These are phyloP conservation scores for Cydia splendana DNA, from an alignment of 1,140 invertebrate genomes.

Conservation along the genomic window DNA sequence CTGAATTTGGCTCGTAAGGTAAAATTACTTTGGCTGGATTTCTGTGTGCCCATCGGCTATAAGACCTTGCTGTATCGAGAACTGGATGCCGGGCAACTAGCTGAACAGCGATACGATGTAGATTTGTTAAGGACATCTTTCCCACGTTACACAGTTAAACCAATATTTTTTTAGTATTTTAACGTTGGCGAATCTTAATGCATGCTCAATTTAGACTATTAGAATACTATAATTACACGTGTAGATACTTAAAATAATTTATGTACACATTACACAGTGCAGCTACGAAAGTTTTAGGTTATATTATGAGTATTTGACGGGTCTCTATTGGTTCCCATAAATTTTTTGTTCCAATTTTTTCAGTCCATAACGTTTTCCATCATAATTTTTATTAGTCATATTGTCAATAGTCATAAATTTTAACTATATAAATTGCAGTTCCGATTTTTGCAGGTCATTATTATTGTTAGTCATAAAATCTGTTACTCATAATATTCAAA, in stretches of 20 bases:
- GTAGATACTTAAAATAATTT: neutral
- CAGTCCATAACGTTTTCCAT: no score
- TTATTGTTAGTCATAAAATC: no score
- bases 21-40: conserved; percentile 64
- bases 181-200: neutral
- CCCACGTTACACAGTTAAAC: neutral
- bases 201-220: neutral
- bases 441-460: no score
- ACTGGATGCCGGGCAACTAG: conserved; percentile 37
- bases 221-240: neutral
- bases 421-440: no score
- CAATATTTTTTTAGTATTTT: neutral
- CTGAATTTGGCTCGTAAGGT: conserved; percentile 55
- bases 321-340: no score
- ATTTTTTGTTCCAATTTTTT: no score
- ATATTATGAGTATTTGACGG: neutral
- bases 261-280: neutral
- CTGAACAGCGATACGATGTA: conserved; percentile 41
- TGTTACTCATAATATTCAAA: no score
- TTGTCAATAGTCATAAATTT: no score
- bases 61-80: conserved; percentile 49
- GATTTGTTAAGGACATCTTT: conserved; percentile 46
- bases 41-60: conserved; percentile 67
- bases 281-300: neutral
- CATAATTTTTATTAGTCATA: no score